Conservation (phyloP, 2,888 invertebrate genomes). For the Trichogramma dendrolimi region DNA sequence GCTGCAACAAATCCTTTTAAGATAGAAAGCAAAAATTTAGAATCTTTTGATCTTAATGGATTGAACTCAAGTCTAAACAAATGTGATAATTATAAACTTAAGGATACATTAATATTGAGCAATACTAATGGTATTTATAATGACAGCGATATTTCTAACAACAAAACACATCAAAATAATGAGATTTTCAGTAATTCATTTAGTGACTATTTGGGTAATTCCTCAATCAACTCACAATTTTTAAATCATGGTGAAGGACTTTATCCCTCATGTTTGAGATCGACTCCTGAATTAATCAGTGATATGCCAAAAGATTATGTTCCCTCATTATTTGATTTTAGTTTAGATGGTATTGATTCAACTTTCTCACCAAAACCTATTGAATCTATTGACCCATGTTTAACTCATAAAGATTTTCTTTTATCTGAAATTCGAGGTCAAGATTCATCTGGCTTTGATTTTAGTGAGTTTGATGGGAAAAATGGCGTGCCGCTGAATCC, state of each 20-base stretch:
- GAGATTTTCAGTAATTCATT: slow-evolving; percentile 6
- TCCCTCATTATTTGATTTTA: slow-evolving; percentile 33
- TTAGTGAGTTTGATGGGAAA: too few species aligned
- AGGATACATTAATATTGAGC: slow-evolving; percentile 18
- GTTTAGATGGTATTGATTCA: slow-evolving; percentile 36
- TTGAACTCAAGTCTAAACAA: slow-evolving; percentile 24
- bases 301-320: slow-evolving; percentile 21
- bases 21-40: slow-evolving; percentile 32
- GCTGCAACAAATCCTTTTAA: slow-evolving; percentile 22
- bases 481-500: too few species aligned
- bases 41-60: slow-evolving; percentile 18
- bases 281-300: slow-evolving; percentile 21
- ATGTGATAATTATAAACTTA: slow-evolving; percentile 16
- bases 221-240: slow-evolving; percentile 1
- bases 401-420: slow-evolving; percentile 27
- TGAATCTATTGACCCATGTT: slow-evolving; percentile 36
- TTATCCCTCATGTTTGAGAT: slow-evolving; percentile 29
- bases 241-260: slow-evolving; percentile 12
- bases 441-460: too few species aligned
- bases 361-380: slow-evolving; percentile 32
- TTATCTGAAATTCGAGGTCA: too few species aligned
- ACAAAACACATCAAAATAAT: slow-evolving; percentile 12
- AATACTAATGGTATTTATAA: slow-evolving; percentile 16
- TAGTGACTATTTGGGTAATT: slow-evolving; percentile 11
- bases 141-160: slow-evolving; percentile 15